phyloP scores from a whole-genome alignment of 1,140 invertebrate genomes.

The Conus betulinus region DNA sequence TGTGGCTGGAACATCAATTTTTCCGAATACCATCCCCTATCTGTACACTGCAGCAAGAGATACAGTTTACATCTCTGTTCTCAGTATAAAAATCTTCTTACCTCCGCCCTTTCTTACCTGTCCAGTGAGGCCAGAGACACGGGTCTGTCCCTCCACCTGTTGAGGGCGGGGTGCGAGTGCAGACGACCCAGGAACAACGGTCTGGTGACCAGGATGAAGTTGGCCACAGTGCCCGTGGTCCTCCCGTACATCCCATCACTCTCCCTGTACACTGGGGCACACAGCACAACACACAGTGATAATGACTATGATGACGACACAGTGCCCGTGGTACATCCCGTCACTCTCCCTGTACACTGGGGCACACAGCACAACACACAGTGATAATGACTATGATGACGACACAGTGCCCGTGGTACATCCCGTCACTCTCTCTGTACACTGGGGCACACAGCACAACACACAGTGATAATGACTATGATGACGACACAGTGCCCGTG shows the following conservation, averaged over 20 bases:
- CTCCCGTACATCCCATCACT: slow-evolving; percentile 40
- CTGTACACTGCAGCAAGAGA: no score
- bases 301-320: neutral
- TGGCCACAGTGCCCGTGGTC: slow-evolving; percentile 48
- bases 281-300: neutral
- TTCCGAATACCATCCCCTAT: no score
- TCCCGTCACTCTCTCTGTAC: slow-evolving; percentile 39
- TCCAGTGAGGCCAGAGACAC: slow-evolving; percentile 39
- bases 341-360: slow-evolving; percentile 46
- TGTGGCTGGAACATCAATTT: no score
- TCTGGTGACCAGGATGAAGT: slow-evolving; percentile 51
- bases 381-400: no score
- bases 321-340: no score
- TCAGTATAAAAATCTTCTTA: no score
- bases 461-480: no score
- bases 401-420: no score
- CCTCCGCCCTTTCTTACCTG: slow-evolving; percentile 36
- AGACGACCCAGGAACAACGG: slow-evolving; percentile 60
- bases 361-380: neutral
- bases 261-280: slow-evolving; percentile 44
- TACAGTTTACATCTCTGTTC: no score
- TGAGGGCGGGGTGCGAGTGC: slow-evolving; percentile 52
- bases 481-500: no score
- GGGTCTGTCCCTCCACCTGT: slow-evolving; percentile 54
- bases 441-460: slow-evolving; percentile 35